These are phyloP conservation scores for Stenotaenia linearis DNA, from an alignment of 2,888 invertebrate genomes.

Conservation along the genomic window DNA sequence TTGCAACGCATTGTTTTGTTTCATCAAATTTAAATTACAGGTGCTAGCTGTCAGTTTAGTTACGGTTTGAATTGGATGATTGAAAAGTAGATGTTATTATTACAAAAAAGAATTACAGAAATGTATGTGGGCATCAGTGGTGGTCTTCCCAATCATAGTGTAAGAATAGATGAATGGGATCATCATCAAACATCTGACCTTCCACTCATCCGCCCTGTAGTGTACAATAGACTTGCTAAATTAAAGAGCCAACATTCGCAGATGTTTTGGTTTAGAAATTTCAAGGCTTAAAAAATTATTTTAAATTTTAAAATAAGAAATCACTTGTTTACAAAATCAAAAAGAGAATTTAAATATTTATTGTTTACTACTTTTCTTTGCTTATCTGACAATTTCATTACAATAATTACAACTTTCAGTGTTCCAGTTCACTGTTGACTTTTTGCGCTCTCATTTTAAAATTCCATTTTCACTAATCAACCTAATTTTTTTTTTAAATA, in stretches of 20 bases:
- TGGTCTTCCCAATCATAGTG: background rate
- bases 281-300: background rate
- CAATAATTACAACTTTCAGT: too few relatives aligned
- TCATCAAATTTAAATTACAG: background rate
- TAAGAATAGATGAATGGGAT: background rate
- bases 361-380: too few relatives aligned
- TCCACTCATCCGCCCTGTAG: background rate
- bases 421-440: background rate
- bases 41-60: background rate
- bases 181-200: conserved; percentile 6
- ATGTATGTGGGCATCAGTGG: background rate
- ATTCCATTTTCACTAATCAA: background rate
- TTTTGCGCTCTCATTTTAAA: background rate
- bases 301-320: too few relatives aligned
- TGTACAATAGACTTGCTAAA: background rate
- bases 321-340: too few relatives aligned
- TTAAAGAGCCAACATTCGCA: background rate
- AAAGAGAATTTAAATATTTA: too few relatives aligned
- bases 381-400: too few relatives aligned
- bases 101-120: background rate
- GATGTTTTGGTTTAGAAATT: too few relatives aligned
- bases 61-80: background rate
- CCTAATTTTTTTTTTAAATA: background rate
- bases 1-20: background rate
- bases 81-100: background rate